Percentiles rank a stretch among this genome's conserved stretches.
phyloP scores from a whole-genome alignment of 2,888 invertebrate genomes.

The Cerastis rubricosa region DNA sequence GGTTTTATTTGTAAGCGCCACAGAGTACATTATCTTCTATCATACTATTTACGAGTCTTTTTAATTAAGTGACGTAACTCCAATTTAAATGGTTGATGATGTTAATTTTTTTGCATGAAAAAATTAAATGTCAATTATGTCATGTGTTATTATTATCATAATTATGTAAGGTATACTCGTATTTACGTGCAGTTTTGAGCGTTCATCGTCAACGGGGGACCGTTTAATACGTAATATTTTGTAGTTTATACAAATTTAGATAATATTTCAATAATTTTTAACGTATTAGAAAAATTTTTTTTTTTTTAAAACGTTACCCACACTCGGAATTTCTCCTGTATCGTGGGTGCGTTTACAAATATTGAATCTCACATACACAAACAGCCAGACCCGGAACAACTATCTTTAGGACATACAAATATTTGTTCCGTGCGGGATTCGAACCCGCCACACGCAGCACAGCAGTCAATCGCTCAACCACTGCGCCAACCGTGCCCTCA shows the following conservation, averaged over 20 bases:
- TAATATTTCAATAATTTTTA: neutral
- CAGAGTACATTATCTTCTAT: conserved; percentile 62
- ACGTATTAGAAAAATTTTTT: no score
- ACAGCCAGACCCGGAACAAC: no score
- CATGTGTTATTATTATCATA: neutral
- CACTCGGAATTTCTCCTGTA: no score
- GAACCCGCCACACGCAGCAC: no score
- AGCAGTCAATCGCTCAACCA: no score
- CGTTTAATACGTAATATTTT: neutral
- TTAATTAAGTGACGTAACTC: conserved; percentile 62
- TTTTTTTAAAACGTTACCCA: no score
- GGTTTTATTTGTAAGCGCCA: conserved; percentile 62
- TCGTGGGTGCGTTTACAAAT: no score
- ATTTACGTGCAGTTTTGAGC: neutral
- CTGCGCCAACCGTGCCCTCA: no score
- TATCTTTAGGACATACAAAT: no score
- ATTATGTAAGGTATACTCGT: neutral
- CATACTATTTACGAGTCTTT: conserved; percentile 54
- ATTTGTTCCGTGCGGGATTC: no score
- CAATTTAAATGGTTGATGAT: conserved; percentile 49
- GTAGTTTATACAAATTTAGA: neutral
- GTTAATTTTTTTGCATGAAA: conserved; percentile 34
- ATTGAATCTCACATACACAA: no score
- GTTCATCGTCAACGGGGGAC: neutral
- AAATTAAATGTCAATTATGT: neutral